phyloP scores from a whole-genome alignment of 1,140 invertebrate genomes.

The Diorhabda carinulata region DNA sequence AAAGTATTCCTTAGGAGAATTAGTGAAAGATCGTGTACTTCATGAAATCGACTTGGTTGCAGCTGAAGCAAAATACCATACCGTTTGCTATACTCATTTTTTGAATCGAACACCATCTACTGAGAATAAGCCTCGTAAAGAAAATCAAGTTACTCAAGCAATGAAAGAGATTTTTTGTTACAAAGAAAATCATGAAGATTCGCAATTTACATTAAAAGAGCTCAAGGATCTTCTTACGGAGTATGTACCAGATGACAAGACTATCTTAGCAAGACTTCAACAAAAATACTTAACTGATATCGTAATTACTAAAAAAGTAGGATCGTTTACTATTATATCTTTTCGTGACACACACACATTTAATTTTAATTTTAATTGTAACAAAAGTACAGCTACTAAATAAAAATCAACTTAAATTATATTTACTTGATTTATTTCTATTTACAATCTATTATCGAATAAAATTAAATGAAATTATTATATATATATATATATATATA shows the following conservation, averaged over 20 bases:
- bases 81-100: slow-evolving; percentile 38
- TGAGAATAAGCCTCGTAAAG: slow-evolving; percentile 34
- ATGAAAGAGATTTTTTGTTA: slow-evolving; percentile 43
- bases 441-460: too few species aligned
- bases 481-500: too few species aligned
- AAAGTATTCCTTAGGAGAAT: slow-evolving; percentile 40
- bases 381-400: too few species aligned
- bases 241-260: slow-evolving; percentile 43
- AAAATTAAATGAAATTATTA: too few species aligned
- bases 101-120: slow-evolving; percentile 35
- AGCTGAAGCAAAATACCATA: neutral
- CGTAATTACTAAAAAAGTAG: slow-evolving; percentile 42
- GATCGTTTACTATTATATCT: slow-evolving; percentile 34
- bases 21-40: slow-evolving; percentile 40
- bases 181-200: slow-evolving; percentile 43
- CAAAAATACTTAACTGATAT: slow-evolving; percentile 43
- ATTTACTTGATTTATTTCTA: too few species aligned
- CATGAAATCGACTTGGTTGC: slow-evolving; percentile 42
- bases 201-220: slow-evolving; percentile 36
- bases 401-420: too few species aligned
- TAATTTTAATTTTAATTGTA: neutral
- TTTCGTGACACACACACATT: slow-evolving; percentile 31
- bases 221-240: slow-evolving; percentile 42
- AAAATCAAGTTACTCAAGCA: slow-evolving; percentile 40
- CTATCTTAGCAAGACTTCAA: slow-evolving; percentile 42